A percentile compares a stretch with the other conserved stretches of the same genome.
Evolutionary conservation across 2,797 vertebrate species (phyloP).

Genomic region (Anniella stebbinsi): DNA sequence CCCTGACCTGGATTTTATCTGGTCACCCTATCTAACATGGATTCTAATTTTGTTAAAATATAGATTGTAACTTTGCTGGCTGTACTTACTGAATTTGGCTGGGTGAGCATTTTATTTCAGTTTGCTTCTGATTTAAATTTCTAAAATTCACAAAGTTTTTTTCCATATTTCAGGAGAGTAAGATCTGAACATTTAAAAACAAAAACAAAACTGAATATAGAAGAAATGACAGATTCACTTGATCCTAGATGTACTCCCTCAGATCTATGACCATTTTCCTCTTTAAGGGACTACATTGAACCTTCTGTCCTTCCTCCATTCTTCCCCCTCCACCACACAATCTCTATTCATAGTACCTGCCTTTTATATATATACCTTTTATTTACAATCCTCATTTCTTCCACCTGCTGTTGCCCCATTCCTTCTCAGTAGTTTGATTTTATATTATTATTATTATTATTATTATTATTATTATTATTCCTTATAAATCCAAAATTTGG

Average conservation of each 20-base stretch:
- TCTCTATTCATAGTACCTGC: neutral
- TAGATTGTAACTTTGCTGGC: accelerated
- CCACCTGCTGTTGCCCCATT: neutral
- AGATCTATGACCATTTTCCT: neutral
- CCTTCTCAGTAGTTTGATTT: neutral
- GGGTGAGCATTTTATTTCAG: no score
- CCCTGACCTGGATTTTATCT: no score
- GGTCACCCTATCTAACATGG: no score
- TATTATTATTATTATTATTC: neutral
- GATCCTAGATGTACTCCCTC: neutral
- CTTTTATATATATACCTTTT: neutral
- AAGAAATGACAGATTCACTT: neutral
- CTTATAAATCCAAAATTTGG: neutral
- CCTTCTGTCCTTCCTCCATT: neutral
- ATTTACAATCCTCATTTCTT: neutral
- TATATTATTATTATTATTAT: no score
- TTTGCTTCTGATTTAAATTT: no score
- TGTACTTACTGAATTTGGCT: neutral
- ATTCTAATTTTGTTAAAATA: no score
- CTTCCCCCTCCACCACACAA: no score
- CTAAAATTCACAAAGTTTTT: no score
- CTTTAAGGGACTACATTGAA: neutral
- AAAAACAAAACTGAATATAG: no score
- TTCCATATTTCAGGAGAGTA: no score
- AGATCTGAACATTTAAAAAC: no score